Base-by-base conservation (phyloP, 2,797 vertebrate species). In the Chromis chromis region DNA sequence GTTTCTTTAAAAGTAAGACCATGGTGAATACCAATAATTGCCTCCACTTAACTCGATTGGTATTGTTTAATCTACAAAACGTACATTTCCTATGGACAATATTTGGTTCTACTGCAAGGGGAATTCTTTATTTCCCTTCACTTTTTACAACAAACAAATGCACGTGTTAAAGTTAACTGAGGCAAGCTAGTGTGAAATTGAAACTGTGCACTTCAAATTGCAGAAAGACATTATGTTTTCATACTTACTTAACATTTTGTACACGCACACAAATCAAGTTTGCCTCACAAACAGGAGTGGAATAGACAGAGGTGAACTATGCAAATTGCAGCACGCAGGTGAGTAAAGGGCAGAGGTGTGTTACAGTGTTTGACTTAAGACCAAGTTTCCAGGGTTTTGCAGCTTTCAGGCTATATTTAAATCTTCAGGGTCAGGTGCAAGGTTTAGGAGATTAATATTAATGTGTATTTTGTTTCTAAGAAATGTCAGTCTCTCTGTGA, bases 111-210 rank as follows among this genome's bases (percentile, higher is more conserved):
- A 12, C 53, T 69, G 8, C 13, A 48, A 33, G 1, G 14, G 33
- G 17, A 44, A 12, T 24, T 24, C 6, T 64, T 54, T 31, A 1
- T 48, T 44, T 42, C 13, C 2, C 8, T 12, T 44, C 5, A 50
- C 27, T 59, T 70, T 33, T 42, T 55, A 56, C 16, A 46, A 40
- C 6, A 68, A 62, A 63, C 39, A 48, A 13, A 14, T 52, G 33
- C 1, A 0, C 25, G 16, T 53, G 33, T 1, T 28, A 49, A 49
- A 53, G 52, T 28, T 28, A 54, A 19, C 25, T 1, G 40, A 13
- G 42, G 21, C 8, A 54, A 70, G 22, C 21, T 53, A 14, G 33
- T 58, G 46, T 70, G 50, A 59, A 70, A 50, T 62, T 70, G 12
- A 61, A 46, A 61, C 2, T 12, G 61, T 42, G 22, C 27, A 24